Percentiles rank a stretch among this genome's conserved stretches.
Conservation (phyloP, 2,797 vertebrate genomes). For the Linurgus olivaceus region DNA sequence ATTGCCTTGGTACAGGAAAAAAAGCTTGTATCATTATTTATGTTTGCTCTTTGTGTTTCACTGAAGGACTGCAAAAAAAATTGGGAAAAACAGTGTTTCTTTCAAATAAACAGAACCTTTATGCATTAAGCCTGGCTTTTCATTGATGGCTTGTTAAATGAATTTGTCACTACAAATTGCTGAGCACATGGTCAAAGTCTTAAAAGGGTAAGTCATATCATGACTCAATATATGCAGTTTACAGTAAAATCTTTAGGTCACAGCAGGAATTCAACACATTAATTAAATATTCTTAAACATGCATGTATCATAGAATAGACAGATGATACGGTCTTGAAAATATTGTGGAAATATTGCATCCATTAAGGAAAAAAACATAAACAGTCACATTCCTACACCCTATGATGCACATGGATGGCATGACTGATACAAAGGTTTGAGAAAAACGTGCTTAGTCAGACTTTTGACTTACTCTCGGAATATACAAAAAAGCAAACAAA, state of each 20-base stretch:
- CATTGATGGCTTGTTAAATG: background rate
- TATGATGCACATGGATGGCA: background rate
- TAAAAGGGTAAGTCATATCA: background rate
- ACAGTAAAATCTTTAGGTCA: background rate
- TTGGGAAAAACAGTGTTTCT: slow-evolving; percentile 46
- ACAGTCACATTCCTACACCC: background rate
- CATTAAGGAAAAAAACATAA: background rate
- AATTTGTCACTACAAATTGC: background rate
- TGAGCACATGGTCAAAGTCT: background rate
- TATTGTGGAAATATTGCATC: background rate
- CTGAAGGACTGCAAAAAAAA: slow-evolving; percentile 54
- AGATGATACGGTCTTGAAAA: slow-evolving; percentile 43
- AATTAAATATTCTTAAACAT: slow-evolving; percentile 6
- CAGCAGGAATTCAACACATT: slow-evolving; percentile 29
- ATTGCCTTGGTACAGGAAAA: slow-evolving; percentile 19
- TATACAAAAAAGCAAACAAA: background rate
- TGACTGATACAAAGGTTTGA: slow-evolving; percentile 40
- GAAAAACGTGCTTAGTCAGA: slow-evolving; percentile 17
- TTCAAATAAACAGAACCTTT: slow-evolving; percentile 9
- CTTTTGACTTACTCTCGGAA: background rate
- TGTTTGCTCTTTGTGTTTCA: slow-evolving; percentile 13
- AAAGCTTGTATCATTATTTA: slow-evolving; percentile 45
- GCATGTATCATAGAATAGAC: slow-evolving; percentile 2
- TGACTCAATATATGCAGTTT: background rate
- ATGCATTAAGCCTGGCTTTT: background rate